Percentiles rank a stretch among this genome's conserved stretches.
These are phyloP conservation scores for Microchirus variegatus DNA, from an alignment of 2,797 vertebrate species.

Conservation along the genomic window DNA sequence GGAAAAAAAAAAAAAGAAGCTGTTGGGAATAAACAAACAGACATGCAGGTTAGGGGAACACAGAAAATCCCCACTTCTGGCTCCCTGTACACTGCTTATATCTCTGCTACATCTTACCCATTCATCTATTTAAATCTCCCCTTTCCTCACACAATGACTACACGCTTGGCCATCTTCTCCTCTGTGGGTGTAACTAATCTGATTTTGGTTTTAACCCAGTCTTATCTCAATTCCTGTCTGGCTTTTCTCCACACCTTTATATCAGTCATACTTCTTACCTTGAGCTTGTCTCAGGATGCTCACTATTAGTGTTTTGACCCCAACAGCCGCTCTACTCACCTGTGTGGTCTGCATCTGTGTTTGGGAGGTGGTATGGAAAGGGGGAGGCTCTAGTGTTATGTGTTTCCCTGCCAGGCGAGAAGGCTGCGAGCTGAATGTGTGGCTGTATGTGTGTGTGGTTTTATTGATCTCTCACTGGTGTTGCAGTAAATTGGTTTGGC, in stretches of 20 bases:
- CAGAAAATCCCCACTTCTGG: slow-evolving; percentile 57
- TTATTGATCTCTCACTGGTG: slow-evolving; percentile 78
- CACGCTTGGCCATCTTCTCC: slow-evolving; percentile 55
- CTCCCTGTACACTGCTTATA: slow-evolving; percentile 51
- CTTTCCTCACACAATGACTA: slow-evolving; percentile 38
- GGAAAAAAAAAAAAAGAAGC: slow-evolving; percentile 65
- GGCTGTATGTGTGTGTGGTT: slow-evolving; percentile 44
- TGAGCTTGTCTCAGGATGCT: slow-evolving; percentile 64
- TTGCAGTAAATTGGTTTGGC: slow-evolving; percentile 83
- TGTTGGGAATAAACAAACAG: slow-evolving; percentile 80
- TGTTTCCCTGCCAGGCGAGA: slow-evolving; percentile 70
- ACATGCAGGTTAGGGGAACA: slow-evolving; percentile 62
- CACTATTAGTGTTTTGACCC: slow-evolving; percentile 71
- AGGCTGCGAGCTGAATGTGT: slow-evolving; percentile 61
- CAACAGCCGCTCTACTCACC: slow-evolving; percentile 68
- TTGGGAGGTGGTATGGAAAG: slow-evolving; percentile 42
- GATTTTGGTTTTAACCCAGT: slow-evolving; percentile 65
- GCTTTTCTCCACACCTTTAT: slow-evolving; percentile 40
- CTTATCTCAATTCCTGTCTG: slow-evolving; percentile 37
- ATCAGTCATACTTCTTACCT: slow-evolving; percentile 54
- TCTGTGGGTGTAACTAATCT: slow-evolving; percentile 62
- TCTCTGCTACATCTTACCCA: slow-evolving; percentile 63
- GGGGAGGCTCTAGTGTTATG: slow-evolving; percentile 48
- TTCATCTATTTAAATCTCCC: slow-evolving; percentile 72
- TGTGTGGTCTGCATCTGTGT: slow-evolving; percentile 71